A percentile compares a stretch with the other conserved stretches of the same genome.
phyloP scores from a whole-genome alignment of 2,888 invertebrate species.

The Cheilosia grossa region DNA sequence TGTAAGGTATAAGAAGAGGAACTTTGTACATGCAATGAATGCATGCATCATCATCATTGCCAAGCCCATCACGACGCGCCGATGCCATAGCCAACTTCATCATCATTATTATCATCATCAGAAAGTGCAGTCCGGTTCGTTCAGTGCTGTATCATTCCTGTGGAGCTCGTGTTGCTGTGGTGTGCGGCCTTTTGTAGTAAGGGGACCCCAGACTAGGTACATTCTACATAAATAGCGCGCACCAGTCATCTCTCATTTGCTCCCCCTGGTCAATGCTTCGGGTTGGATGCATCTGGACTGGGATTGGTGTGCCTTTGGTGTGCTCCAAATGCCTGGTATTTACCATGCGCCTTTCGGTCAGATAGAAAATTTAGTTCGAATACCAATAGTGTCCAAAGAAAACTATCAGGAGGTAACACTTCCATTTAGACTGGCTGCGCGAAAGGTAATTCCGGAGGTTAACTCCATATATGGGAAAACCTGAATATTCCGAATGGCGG shows the following conservation, averaged over 20 bases:
- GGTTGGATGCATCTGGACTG: constrained; percentile 39
- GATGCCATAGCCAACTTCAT: constrained; percentile 58
- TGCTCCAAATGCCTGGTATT: neutral
- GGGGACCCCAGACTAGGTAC: constrained; percentile 40
- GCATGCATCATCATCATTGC: constrained; percentile 59
- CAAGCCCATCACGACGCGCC: constrained; percentile 43
- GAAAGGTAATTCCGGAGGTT: constrained; percentile 48
- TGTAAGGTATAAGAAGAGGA: constrained; percentile 41
- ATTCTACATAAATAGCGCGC: constrained; percentile 56
- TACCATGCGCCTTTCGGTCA: constrained; percentile 37
- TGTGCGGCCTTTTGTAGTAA: constrained; percentile 49
- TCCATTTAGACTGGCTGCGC: constrained; percentile 27
- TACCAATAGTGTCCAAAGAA: constrained; percentile 35
- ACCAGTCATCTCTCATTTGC: constrained; percentile 53
- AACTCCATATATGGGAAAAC: constrained; percentile 19
- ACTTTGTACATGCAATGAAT: constrained; percentile 60
- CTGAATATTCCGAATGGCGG: constrained; percentile 1
- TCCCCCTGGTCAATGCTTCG: constrained; percentile 7
- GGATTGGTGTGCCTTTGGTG: constrained; percentile 7
- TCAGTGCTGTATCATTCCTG: constrained; percentile 25
- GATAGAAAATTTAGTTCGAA: constrained; percentile 39
- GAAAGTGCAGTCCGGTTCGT: constrained; percentile 58
- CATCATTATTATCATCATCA: constrained; percentile 59
- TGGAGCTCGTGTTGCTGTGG: constrained; percentile 4
- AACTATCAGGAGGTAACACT: constrained; percentile 32